Percentiles rank a stretch among this genome's conserved stretches.
These are phyloP conservation scores for Dasyurus viverrinus DNA, from an alignment of 2,113 vertebrate genomes.

Conservation along the genomic window DNA sequence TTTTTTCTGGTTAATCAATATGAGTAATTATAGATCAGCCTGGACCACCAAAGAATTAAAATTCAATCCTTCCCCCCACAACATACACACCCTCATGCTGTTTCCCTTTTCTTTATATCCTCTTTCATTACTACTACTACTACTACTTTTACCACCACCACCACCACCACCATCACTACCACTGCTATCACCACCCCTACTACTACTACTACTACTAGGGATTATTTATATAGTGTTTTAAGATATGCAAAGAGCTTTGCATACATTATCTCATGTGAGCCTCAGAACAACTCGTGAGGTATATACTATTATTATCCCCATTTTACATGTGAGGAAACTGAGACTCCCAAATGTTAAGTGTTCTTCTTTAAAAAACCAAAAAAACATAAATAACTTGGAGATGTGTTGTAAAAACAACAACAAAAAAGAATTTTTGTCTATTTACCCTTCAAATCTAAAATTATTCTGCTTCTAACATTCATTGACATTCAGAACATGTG, in stretches of 20 bases:
- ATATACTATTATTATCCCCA: neutral
- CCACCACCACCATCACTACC: too few relatives aligned
- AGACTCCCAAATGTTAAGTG: neutral
- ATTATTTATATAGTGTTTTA: too few relatives aligned
- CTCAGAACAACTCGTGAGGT: neutral
- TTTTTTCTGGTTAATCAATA: neutral
- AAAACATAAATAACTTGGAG: neutral
- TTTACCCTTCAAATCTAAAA: too few relatives aligned
- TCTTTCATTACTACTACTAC: neutral
- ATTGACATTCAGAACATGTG: too few relatives aligned
- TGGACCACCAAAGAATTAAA: neutral
- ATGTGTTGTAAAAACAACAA: neutral
- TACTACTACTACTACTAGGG: too few relatives aligned
- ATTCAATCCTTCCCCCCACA: neutral
- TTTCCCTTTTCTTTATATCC: neutral
- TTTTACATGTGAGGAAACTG: neutral
- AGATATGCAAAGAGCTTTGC: too few relatives aligned
- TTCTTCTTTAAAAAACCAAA: neutral
- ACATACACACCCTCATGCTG: too few relatives aligned
- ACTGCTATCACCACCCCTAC: too few relatives aligned
- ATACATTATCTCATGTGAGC: neutral
- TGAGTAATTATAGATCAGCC: neutral
- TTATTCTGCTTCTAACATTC: too few relatives aligned
- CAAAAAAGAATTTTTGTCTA: neutral
- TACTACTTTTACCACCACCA: too few relatives aligned